Base-by-base conservation (phyloP, 1,140 invertebrate species). In the Himalopsyche phryganea region DNA sequence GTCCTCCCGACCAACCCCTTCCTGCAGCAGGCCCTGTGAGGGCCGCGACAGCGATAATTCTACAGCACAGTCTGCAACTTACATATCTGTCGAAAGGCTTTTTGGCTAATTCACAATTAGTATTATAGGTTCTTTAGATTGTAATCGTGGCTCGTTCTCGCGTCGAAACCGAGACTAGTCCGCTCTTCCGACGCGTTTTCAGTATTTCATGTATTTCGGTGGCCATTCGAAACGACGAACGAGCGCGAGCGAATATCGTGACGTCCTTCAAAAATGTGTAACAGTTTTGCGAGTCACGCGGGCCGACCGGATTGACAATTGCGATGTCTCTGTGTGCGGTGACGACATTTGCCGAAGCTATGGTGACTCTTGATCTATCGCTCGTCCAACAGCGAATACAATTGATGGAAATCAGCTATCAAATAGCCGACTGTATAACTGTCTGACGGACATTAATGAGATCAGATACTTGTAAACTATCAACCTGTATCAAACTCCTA, bases 1-100 rank as follows among this genome's bases (percentile, higher is more conserved):
- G 73, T 75, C 0, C 70, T 73, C 54, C 75, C 59, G 23, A 65
- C 63, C 42, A 65, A 65, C 50, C 63, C 63, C 14, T 65, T 65
- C 28, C 57, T 65, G 32, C 63, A 65, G 49, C 58, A 60, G 32
- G 59, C 63, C n/a, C 40, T 61, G 38, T 65, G 38, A 50, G 42
- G 14, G 7, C 41, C 42, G 20, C 41, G 6, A 19, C 18, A 6
- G 20, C 41, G 6, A 19, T 11, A 6, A 4, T n/a, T 40, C 15
- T 40, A n/a, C 15, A 9, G 23, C 15, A n/a, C 38, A n/a, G 38
- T 40, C 38, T 15, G 11, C 38, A 13, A 15, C 15, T 13, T 13
- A 13, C 38, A 40, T 15, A 15, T 40, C n/a, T 40, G 38, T 13
- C 11, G 15, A n/a, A 13, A 40, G 15, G n/a, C 15, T n/a, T 13